Evolutionary conservation across 2,888 invertebrate species (phyloP).

Genomic region (Drosophila kanekoi): DNA sequence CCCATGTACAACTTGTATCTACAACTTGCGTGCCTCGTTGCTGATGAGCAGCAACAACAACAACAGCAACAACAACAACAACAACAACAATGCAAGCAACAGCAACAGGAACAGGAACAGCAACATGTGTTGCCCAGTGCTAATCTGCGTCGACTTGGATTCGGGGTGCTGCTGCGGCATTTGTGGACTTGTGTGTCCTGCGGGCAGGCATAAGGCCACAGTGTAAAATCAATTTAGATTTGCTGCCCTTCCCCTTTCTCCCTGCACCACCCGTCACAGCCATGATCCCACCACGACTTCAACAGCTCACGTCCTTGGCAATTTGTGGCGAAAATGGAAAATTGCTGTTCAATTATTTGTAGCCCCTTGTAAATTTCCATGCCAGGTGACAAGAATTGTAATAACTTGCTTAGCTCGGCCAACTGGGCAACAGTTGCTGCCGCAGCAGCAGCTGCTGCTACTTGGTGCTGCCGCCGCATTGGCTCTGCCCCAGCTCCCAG

Average conservation of each 20-base stretch:
- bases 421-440: constrained; percentile 16
- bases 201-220: constrained; percentile 55
- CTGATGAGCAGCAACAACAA: constrained; percentile 65
- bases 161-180: constrained; percentile 26
- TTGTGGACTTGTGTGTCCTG: constrained; percentile 65
- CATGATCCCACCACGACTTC: constrained; percentile 2
- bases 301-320: constrained; percentile 71
- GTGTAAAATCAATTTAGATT: constrained; percentile 83
- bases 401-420: constrained; percentile 68
- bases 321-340: constrained; percentile 80
- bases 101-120: constrained; percentile 30
- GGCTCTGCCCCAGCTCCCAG: background rate
- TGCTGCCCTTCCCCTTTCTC: constrained; percentile 32
- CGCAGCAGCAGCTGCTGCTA: constrained; percentile 10
- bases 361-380: constrained; percentile 78
- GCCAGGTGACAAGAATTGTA: constrained; percentile 79
- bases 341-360: constrained; percentile 84
- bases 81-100: constrained; percentile 36
- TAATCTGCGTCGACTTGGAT: constrained; percentile 66
- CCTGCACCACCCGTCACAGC: background rate
- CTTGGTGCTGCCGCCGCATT: constrained; percentile 7
- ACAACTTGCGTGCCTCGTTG: constrained; percentile 78
- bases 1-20: constrained; percentile 74
- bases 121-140: constrained; percentile 71
- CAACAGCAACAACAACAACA: constrained; percentile 35